Base-by-base conservation (phyloP, 1,140 invertebrate species). In the Choristoneura fumiferana region DNA sequence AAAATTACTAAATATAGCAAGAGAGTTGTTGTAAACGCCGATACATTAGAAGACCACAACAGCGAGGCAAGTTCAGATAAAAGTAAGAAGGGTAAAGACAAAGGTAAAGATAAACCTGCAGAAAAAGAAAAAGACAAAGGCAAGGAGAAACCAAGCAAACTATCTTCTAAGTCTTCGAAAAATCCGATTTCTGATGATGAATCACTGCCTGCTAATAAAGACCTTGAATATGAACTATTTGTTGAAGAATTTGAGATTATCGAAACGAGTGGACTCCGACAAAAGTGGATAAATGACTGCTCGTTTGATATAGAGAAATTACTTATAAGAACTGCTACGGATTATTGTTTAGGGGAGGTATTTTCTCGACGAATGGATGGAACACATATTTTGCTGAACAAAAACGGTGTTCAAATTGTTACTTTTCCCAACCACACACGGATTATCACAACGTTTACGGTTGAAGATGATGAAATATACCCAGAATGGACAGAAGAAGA, bases 331-430 rank as follows among this genome's bases (percentile, higher is more conserved):
- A 87, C 82, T 35, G 85, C 82, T 10, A 90, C 88, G 34, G 88
- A 91, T 76, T 91, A 88, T 79, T 83, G 87, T 63, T 66, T 86
- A 34, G 81, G 89, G 57, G 91, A 92, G 81, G 78, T 90, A 70
- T 91, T 90, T 71, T 87, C 83, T 17, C 80, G 81, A 18, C 83
- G 91, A 17, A 90, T 81, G 64, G 91, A 92, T 73, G 91, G 91
- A 14, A 92, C 90, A 17, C 82, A 81, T 71, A 87, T 73, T 56
- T 75, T 91, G 36, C 67, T 91, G 18, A 90, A 89, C 77, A 89
- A 87, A 62, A 82, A 90, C 63, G 91, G 91, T 22, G 73, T 90
- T 58, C 83, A 84, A 43, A 57, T 88, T 35, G 84, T 89, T 36
- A 85, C 80, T 40, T 83, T 87, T 67, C 73, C 73, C 70, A 87